Base-by-base conservation (phyloP, 2,113 vertebrate genomes). In the Hydropotes inermis region DNA sequence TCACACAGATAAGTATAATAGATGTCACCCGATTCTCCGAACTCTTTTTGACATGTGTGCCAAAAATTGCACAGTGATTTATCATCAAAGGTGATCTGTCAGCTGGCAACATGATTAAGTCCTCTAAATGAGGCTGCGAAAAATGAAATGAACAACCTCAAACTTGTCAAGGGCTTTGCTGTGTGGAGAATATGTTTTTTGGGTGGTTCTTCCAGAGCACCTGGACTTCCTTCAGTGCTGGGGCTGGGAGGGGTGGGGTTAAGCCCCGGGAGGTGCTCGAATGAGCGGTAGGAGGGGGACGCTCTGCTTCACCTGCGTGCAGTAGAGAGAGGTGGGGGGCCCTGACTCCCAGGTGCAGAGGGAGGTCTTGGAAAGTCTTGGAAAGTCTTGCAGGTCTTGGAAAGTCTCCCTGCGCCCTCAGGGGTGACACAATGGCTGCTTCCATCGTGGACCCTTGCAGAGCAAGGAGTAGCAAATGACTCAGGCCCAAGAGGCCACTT, bases 151-250 rank as follows among this genome's bases (percentile, higher is more conserved):
- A 85, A 55, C 87, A 23, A 5, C 4, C 70, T 21, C 27, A 54
- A 89, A 45, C 30, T 74, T 33, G 7, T 28, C 27, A 17, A 11
- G n/a, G 67, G 55, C 47, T 94, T 64, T 47, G 76, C 19, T 57
- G 6, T 7, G 12, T 13, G 1, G 2, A 43, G 19, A 54, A 2
- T 15, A 17, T 0, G 0, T 19, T 23, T 19, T 0, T 10, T 13
- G 4, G 0, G 0, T n/a, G n/a, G 74, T 54, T 58, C 17, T 10
- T 19, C 28, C 6, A 0, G n/a, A 27, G 21, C 27, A 28, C 28
- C 17, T 2, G 4, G 4, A 5, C 6, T 7, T 17, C 43, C 47
- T 55, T 30, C 0, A 3, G 43, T 0, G 0, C 55, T 6, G 4
- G 25, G 58, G 7, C 33, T 14, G 27, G 15, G 17, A 12, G 28